Base-by-base conservation (phyloP, 1,140 invertebrate genomes). In the Brachionus rubens region DNA sequence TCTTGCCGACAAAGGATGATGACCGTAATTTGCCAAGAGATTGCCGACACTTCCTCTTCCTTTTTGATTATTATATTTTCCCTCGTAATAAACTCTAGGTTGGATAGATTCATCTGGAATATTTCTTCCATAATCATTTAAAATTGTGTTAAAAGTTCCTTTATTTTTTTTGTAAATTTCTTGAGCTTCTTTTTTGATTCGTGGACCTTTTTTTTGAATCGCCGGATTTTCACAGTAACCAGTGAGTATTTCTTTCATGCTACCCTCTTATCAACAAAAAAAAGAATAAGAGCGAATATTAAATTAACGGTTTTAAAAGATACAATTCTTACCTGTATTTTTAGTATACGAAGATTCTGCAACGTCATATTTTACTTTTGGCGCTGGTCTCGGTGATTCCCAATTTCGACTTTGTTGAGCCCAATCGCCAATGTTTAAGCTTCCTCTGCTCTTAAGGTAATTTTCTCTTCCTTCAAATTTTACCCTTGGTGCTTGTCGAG, bases 401-500 rank as follows among this genome's bases (percentile, higher is more conserved):
- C 16, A 7, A 40, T 33, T 24, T 26, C 43, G 21, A 1, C 36
- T 40, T 19, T 75, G 36, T 28, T 33, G 24, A 41, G 72, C 30
- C 14, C 26, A 75, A 30, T 75, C 72, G 1, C 50, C 24, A 0
- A 75, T 10, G 24, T 59, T 56, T 16, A 75, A 16, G 40, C 72
- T 75, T 0, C 72, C 72, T 41, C 72, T 24, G 19, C 33, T 75
- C 43, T 33, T 54, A 16, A 56, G 9, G 28, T 56, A 75, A 19
- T 75, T 75, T 19, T 75, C 36, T 26, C 12, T n/a, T 2, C 72
- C 72, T 56, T 75, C 72, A 47, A n/a, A 54, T 54, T 75, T 75
- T 10, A 75, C 50, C 40, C 72, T 48, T 10, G 68, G 68, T 24
- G 14, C 46, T 40, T 28, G 21, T 21, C 68, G 24, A 1, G 68